A percentile compares a stretch with the other conserved stretches of the same genome.
Conservation (phyloP, 2,888 invertebrate species). For the Ectemnius continuus region DNA sequence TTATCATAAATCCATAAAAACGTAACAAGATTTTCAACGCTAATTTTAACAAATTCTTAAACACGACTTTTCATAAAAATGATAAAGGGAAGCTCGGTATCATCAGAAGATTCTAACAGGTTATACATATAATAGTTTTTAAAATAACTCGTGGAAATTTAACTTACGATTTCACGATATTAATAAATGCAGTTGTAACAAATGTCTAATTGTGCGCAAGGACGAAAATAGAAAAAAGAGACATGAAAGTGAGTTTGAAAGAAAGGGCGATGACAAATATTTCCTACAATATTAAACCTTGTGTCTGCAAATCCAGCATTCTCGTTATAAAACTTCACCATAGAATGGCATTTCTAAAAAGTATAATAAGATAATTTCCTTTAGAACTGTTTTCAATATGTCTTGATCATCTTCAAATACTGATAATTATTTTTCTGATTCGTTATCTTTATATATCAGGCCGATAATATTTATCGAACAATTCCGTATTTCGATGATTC, state of each 20-base stretch:
- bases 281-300: conserved; percentile 14
- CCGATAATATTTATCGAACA: conserved; percentile 6
- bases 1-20: conserved; percentile 23
- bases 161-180: conserved; percentile 8
- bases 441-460: conserved; percentile 15
- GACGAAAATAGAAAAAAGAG: not conserved
- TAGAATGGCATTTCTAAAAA: not conserved
- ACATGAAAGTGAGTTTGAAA: conserved; percentile 5
- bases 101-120: too few species aligned
- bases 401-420: conserved; percentile 16
- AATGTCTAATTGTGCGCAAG: not conserved
- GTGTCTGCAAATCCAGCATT: conserved; percentile 37
- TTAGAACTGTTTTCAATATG: conserved; percentile 9
- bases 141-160: conserved; percentile 14
- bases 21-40: conserved; percentile 29
- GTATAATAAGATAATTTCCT: conserved; percentile 2
- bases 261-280: conserved; percentile 23
- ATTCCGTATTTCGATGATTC: not conserved
- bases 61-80: conserved; percentile 17
- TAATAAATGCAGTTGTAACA: conserved; percentile 13
- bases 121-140: conserved; percentile 6
- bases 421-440: conserved; percentile 18
- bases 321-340: conserved; percentile 29
- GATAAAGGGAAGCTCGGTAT: conserved; percentile 11
- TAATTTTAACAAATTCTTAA: conserved; percentile 22